Conservation (phyloP, 2,113 vertebrate genomes). For the Peromyscus maniculatus region DNA sequence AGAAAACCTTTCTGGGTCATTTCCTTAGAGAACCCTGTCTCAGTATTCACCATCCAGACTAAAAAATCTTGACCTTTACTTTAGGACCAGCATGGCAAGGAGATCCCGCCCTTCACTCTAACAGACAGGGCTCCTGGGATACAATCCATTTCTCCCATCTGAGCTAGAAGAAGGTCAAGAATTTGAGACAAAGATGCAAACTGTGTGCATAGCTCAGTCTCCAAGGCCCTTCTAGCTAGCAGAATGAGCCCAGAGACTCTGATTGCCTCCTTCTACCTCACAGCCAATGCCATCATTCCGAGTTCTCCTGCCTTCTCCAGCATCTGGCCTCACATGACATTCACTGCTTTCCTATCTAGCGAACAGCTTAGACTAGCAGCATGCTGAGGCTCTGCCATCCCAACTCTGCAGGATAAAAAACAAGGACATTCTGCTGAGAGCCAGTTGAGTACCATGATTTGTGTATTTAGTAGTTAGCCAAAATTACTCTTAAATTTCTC, state of each 20-base stretch:
- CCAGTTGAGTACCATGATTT: background rate
- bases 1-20: background rate
- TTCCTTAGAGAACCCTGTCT: background rate
- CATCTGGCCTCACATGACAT: background rate
- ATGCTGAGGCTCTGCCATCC: background rate
- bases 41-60: background rate
- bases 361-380: background rate
- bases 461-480: background rate
- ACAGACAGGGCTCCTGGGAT: background rate
- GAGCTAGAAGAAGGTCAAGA: background rate
- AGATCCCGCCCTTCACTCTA: background rate
- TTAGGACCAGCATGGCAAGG: background rate
- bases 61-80: background rate
- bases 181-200: background rate
- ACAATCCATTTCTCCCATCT: background rate
- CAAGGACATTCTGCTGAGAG: background rate
- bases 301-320: background rate
- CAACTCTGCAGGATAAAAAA: background rate
- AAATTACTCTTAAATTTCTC: background rate
- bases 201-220: background rate
- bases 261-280: background rate
- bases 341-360: background rate
- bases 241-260: background rate
- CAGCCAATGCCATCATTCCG: background rate
- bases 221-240: accelerated